Base-by-base conservation (phyloP, 2,797 vertebrate species). In the Peromyscus melanophrys region DNA sequence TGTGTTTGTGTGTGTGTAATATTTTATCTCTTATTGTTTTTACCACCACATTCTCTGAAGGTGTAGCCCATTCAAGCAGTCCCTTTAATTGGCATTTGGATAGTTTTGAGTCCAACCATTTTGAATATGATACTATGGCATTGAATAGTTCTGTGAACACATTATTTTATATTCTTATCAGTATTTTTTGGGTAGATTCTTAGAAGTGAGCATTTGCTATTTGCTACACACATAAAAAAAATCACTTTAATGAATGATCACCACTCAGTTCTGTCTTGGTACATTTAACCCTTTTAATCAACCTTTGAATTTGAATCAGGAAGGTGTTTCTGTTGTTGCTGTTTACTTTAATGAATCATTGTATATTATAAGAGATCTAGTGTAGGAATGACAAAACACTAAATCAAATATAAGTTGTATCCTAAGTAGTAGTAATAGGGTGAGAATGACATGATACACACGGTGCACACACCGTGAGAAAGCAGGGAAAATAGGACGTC, bases 251-350 rank as follows among this genome's bases (percentile, higher is more conserved):
- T 37, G 61, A 89, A 90, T 75, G 43, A 34, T 29, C 49, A 23
- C 67, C 46, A 29, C 49, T 80, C 10, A 27, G 5, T 23, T 92
- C 13, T 95, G 6, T 83, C 73, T 90, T 23, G 63, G 11, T 12
- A 65, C 81, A 37, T 87, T 29, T 57, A 95, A 80, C 89, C 43
- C 31, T 89, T 77, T 59, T 57, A 76, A 57, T 69, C 75, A 86
- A 78, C 10, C 31, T 85, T 82, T 86, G 69, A 86, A 25, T 77
- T 34, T 87, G 71, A 93, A 97, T 78, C 34, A 93, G 82, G 65
- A 96, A 34, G 2, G 1, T 55, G 52, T 16, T 87, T 92, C 63
- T 29, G 71, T 65, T 46, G 19, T 46, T 55, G 46, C 4, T 92
- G 31, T 84, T 43, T 49, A 73, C 77, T 86, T 57, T 69, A 57